A percentile compares a stretch with the other conserved stretches of the same genome.
Evolutionary conservation across 2,797 vertebrate genomes (phyloP).

Genomic region (Erethizon dorsatum): DNA sequence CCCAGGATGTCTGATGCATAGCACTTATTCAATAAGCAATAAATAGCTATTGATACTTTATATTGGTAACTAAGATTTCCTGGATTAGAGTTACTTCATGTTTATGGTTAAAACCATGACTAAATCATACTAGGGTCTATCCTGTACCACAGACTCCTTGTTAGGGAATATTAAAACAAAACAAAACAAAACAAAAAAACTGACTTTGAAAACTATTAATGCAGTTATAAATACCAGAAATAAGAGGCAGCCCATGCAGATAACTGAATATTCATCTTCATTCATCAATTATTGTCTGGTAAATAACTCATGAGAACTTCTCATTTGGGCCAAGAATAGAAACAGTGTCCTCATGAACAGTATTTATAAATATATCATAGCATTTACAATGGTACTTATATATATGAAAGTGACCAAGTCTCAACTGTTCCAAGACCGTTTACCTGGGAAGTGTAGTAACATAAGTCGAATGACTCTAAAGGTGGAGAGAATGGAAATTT

Average conservation of each 20-base stretch:
- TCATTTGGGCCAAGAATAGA: constrained; percentile 3
- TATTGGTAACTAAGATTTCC: constrained; percentile 28
- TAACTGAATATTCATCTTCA: constrained; percentile 24
- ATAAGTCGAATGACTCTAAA: constrained; percentile 94
- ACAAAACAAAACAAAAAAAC: background rate
- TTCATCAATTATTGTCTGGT: background rate
- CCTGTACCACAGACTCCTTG: background rate
- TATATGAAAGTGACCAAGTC: background rate
- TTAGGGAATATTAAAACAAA: constrained; percentile 3
- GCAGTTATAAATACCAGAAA: background rate
- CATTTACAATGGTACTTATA: background rate
- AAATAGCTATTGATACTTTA: constrained; percentile 4
- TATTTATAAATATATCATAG: background rate
- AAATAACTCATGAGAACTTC: constrained; percentile 62
- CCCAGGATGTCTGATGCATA: background rate
- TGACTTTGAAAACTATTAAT: constrained; percentile 48
- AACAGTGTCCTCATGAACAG: constrained; percentile 13
- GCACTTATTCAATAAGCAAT: background rate
- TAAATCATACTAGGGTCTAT: constrained; percentile 46
- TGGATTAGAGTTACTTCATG: constrained; percentile 28
- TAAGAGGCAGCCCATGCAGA: background rate
- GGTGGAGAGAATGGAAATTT: constrained; percentile 97
- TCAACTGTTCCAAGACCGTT: background rate
- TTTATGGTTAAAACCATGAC: constrained; percentile 54
- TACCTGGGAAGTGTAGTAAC: constrained; percentile 98